phyloP scores from a whole-genome alignment of 2,113 vertebrate genomes.

The Erinaceus europaeus region DNA sequence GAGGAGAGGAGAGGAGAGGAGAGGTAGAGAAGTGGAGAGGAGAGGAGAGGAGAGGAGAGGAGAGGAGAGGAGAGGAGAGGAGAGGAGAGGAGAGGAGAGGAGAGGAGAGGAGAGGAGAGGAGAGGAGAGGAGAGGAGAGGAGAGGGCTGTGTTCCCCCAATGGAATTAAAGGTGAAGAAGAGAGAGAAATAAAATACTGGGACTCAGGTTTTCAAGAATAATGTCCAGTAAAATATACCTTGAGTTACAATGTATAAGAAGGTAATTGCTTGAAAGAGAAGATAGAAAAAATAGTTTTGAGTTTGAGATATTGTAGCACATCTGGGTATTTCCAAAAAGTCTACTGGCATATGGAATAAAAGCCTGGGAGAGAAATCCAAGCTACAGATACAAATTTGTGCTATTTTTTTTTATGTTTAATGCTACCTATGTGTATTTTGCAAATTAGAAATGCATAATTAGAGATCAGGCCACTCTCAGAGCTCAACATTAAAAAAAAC shows the following conservation, averaged over 20 bases:
- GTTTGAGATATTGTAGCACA: neutral
- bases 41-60: too few relatives aligned
- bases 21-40: too few relatives aligned
- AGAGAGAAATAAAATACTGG: neutral
- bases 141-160: too few relatives aligned
- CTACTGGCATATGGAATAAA: neutral
- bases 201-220: neutral
- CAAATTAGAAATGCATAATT: conserved; percentile 13
- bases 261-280: neutral
- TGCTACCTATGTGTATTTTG: neutral
- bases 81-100: too few relatives aligned
- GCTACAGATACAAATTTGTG: neutral
- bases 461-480: neutral
- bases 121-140: too few relatives aligned
- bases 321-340: neutral
- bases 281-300: neutral
- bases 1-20: too few relatives aligned
- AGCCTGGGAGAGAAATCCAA: neutral
- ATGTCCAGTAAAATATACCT: neutral
- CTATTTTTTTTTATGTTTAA: neutral
- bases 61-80: too few relatives aligned
- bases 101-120: too few relatives aligned
- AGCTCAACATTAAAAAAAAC: conserved; percentile 36
- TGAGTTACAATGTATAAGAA: neutral
- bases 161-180: too few relatives aligned